Evolutionary conservation across 2,797 vertebrate genomes (phyloP).

Genomic region (Lindbergichthys nudifrons): DNA sequence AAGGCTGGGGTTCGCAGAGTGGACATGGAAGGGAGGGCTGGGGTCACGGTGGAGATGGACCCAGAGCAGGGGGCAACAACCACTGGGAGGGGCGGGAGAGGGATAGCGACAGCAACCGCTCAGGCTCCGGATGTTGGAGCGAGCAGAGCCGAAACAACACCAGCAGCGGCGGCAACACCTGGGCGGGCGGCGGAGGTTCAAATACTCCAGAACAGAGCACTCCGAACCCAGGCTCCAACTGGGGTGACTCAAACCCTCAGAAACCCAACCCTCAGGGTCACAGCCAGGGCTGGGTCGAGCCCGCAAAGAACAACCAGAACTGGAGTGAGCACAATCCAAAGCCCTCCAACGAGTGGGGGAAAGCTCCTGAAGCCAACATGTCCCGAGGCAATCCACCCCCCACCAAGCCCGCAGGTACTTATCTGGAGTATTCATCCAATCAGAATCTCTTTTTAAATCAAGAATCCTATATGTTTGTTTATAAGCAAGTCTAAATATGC

Average conservation of each 20-base stretch:
- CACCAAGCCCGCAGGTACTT: slow-evolving; percentile 85
- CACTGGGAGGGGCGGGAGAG: slow-evolving; percentile 94
- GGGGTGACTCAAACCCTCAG: slow-evolving; percentile 86
- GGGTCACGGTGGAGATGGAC: slow-evolving; percentile 86
- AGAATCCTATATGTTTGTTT: neutral
- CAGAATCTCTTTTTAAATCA: neutral
- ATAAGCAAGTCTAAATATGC: neutral
- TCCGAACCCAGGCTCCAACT: slow-evolving; percentile 81
- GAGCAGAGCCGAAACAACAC: slow-evolving; percentile 88
- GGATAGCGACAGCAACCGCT: slow-evolving; percentile 87
- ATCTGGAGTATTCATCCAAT: neutral
- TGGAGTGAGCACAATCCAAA: slow-evolving; percentile 89
- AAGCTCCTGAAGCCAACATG: slow-evolving; percentile 83
- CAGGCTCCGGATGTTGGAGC: slow-evolving; percentile 91
- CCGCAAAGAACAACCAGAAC: slow-evolving; percentile 85
- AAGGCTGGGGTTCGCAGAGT: slow-evolving; percentile 87
- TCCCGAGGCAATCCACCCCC: slow-evolving; percentile 85
- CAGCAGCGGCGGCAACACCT: slow-evolving; percentile 85
- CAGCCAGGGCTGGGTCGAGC: slow-evolving; percentile 89
- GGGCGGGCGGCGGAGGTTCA: slow-evolving; percentile 83
- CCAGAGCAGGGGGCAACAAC: slow-evolving; percentile 82
- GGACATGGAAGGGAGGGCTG: slow-evolving; percentile 82
- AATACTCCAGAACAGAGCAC: slow-evolving; percentile 85
- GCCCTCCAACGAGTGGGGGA: slow-evolving; percentile 89
- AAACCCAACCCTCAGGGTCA: slow-evolving; percentile 86